These are phyloP conservation scores for Cervus canadensis DNA, from an alignment of 2,113 vertebrate species.

Conservation along the genomic window DNA sequence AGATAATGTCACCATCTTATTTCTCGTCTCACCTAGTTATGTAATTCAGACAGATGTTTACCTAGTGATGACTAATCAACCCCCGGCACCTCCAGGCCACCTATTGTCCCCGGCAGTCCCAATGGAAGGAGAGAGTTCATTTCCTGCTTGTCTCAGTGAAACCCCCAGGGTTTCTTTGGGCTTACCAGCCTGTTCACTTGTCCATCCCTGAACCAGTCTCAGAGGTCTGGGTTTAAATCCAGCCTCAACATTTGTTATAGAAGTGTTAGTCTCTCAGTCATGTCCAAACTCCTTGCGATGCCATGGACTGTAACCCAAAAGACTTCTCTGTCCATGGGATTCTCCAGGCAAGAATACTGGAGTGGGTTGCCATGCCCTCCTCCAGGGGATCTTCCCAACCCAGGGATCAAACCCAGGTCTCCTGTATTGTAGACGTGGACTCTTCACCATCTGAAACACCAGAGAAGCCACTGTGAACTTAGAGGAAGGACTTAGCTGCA, in stretches of 20 bases:
- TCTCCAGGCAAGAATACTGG: neutral
- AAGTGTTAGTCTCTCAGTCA: neutral
- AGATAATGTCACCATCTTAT: fast-evolving
- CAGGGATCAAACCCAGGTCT: neutral
- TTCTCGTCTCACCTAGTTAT: neutral
- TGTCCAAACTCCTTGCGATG: neutral
- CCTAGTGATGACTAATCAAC: neutral
- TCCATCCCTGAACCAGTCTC: fast-evolving
- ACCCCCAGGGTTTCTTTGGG: neutral
- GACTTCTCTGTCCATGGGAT: neutral
- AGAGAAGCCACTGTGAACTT: neutral
- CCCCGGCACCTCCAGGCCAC: neutral
- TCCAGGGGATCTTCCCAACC: neutral
- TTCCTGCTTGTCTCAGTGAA: neutral
- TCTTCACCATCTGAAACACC: neutral
- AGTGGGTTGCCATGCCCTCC: neutral
- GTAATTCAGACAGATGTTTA: neutral
- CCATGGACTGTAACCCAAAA: neutral
- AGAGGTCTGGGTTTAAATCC: neutral
- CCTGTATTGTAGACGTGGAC: neutral
- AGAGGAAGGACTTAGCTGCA: fast-evolving
- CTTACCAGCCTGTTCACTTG: neutral
- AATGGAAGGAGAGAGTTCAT: neutral
- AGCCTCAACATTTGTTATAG: fast-evolving
- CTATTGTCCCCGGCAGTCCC: fast-evolving